Evolutionary conservation across 1,140 invertebrate genomes (phyloP).

Genomic region (Camponotus floridanus): DNA sequence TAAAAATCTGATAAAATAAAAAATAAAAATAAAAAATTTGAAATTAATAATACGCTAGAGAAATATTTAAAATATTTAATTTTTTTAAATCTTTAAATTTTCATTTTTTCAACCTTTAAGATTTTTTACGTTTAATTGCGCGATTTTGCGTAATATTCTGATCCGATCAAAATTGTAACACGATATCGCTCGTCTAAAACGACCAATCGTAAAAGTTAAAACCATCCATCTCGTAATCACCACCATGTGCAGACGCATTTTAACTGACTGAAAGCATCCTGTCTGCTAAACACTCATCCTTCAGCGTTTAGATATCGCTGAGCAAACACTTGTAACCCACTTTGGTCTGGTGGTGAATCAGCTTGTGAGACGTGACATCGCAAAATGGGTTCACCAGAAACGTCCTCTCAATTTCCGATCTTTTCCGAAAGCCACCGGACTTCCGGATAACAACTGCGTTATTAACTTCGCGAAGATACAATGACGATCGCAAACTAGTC

Average conservation of each 20-base stretch:
- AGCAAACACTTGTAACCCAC: constrained; percentile 47
- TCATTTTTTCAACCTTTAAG: too few species aligned
- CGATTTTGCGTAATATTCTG: neutral
- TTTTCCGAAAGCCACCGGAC: neutral
- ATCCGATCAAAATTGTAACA: neutral
- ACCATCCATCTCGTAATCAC: constrained; percentile 28
- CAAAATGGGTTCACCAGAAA: neutral
- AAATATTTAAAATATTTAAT: neutral
- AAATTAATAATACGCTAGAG: neutral
- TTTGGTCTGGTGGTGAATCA: constrained; percentile 36
- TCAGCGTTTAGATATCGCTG: constrained; percentile 26
- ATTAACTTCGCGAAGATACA: constrained; percentile 27
- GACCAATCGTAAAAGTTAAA: constrained; percentile 44
- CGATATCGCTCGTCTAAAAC: neutral
- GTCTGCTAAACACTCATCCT: constrained; percentile 31
- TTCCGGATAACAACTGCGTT: constrained; percentile 7
- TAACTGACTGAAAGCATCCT: constrained; percentile 20
- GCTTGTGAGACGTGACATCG: constrained; percentile 2
- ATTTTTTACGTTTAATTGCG: neutral
- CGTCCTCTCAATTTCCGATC: constrained; percentile 15
- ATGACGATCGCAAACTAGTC: neutral
- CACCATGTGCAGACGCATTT: neutral
- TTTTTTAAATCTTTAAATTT: neutral
- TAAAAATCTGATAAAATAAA: neutral
- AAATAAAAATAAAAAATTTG: neutral